These are phyloP conservation scores for Eonycteris spelaea DNA, from an alignment of 2,113 vertebrate species.

Conservation along the genomic window DNA sequence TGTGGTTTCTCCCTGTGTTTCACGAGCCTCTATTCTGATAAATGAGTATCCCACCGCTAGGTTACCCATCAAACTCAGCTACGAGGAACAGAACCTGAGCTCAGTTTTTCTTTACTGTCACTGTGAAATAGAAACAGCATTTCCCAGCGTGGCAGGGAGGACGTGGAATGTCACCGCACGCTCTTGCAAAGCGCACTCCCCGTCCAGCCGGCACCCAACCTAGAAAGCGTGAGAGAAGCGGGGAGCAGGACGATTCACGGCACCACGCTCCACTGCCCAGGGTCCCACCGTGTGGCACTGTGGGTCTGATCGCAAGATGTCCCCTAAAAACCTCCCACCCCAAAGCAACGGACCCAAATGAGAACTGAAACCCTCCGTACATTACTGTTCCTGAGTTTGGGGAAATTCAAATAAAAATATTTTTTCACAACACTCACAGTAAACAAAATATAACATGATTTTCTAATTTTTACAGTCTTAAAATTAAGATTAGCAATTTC, in stretches of 20 bases:
- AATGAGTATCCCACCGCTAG: neutral
- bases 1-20: no score
- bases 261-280: neutral
- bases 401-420: neutral
- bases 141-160: neutral
- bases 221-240: no score
- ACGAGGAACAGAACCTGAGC: neutral
- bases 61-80: neutral
- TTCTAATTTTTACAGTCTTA: neutral
- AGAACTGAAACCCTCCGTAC: neutral
- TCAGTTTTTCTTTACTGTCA: neutral
- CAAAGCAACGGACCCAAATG: neutral
- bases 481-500: neutral
- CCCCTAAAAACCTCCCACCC: neutral
- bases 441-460: neutral
- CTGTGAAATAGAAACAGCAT: neutral
- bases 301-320: neutral
- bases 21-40: neutral
- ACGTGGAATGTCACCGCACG: accelerated
- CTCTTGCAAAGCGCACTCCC: no score
- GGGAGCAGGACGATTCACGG: neutral
- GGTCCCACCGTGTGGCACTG: accelerated
- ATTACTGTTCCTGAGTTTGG: neutral
- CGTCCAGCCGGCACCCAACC: no score
- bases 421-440: neutral